Conservation (phyloP, 2,113 vertebrate genomes). For the Bungarus multicinctus region DNA sequence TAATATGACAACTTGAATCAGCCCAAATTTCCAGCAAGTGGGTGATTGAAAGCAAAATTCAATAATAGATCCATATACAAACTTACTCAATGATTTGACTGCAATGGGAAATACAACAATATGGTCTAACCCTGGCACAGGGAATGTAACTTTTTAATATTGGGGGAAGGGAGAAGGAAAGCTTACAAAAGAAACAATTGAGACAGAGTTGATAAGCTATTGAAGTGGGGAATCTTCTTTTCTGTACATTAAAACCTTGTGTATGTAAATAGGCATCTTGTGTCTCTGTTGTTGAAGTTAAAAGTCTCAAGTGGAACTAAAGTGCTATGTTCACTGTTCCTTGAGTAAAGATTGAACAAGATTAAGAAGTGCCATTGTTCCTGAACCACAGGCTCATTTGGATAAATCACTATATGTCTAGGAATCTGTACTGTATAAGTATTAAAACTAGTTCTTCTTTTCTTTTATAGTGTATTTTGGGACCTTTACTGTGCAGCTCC, state of each 20-base stretch:
- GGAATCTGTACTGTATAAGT: neutral
- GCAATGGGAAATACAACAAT: neutral
- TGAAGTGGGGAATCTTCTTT: neutral
- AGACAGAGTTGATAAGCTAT: rapidly evolving
- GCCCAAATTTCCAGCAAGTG: neutral
- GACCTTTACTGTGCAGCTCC: conserved; percentile 99
- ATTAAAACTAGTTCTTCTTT: conserved; percentile 41
- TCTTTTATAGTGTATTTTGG: conserved; percentile 89
- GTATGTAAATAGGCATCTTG: neutral
- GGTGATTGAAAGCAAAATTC: neutral
- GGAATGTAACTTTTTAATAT: neutral
- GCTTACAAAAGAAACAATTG: neutral
- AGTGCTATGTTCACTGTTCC: neutral
- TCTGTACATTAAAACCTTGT: neutral
- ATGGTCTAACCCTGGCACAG: neutral
- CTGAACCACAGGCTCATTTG: neutral
- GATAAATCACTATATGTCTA: neutral
- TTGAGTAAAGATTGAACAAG: rapidly evolving
- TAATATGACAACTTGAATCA: neutral
- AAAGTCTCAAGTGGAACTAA: rapidly evolving
- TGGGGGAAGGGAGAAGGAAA: rapidly evolving
- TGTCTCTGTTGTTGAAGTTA: neutral
- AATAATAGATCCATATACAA: neutral
- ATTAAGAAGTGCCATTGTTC: neutral
- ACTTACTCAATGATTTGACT: neutral